A percentile compares a stretch with the other conserved stretches of the same genome.
Conservation (phyloP, 2,797 vertebrate species). For the Anabas testudineus region DNA sequence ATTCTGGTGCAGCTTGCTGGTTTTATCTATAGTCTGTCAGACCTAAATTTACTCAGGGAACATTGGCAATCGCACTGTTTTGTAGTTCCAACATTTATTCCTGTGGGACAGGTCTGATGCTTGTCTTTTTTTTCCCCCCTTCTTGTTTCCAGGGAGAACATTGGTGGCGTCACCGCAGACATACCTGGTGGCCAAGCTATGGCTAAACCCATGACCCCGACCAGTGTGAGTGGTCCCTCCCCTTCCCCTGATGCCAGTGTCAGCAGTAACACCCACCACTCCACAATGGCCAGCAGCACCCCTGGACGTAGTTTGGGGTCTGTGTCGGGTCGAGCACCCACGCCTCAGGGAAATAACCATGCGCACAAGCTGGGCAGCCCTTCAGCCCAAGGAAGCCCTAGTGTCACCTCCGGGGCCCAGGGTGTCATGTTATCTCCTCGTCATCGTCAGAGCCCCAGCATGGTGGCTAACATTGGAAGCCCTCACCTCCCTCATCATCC, state of each 20-base stretch:
- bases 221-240: slow-evolving; percentile 85
- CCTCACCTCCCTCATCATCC: slow-evolving; percentile 87
- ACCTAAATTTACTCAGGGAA: not conserved
- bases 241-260: slow-evolving; percentile 87
- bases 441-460: slow-evolving; percentile 85
- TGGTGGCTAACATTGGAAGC: slow-evolving; percentile 73
- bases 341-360: slow-evolving; percentile 92
- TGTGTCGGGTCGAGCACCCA: slow-evolving; percentile 83
- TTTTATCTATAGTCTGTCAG: too few relatives aligned
- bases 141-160: slow-evolving; percentile 86
- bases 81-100: not conserved
- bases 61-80: too few relatives aligned
- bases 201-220: slow-evolving; percentile 89
- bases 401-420: slow-evolving; percentile 60
- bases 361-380: slow-evolving; percentile 90
- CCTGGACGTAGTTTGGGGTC: slow-evolving; percentile 87
- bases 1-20: too few relatives aligned
- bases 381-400: slow-evolving; percentile 81
- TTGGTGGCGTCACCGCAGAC: slow-evolving; percentile 88
- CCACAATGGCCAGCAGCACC: slow-evolving; percentile 81
- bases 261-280: slow-evolving; percentile 89
- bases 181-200: slow-evolving; percentile 83
- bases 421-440: slow-evolving; percentile 62
- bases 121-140: not conserved
- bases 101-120: not conserved